These are phyloP conservation scores for Grammomys surdaster DNA, from an alignment of 2,113 vertebrate species.

Conservation along the genomic window DNA sequence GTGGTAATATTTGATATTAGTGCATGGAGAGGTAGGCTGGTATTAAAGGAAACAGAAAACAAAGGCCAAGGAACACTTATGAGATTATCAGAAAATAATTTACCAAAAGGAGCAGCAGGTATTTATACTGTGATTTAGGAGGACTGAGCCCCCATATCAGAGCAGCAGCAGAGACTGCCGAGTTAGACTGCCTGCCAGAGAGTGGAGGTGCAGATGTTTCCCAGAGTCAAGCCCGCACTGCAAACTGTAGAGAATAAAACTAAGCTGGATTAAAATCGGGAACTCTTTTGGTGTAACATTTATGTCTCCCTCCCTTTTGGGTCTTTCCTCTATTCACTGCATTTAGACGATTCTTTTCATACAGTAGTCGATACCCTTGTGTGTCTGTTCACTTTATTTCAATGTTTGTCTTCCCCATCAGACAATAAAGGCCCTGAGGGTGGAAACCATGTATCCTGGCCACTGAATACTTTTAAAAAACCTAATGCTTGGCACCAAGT, in stretches of 20 bases:
- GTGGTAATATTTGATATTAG: conserved; percentile 78
- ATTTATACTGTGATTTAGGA: conserved; percentile 74
- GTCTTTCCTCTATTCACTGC: background rate
- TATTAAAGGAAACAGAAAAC: conserved; percentile 80
- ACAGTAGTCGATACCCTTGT: background rate
- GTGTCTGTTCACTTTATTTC: background rate
- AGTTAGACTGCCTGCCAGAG: conserved; percentile 60
- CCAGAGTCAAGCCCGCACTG: conserved; percentile 12
- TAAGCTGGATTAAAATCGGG: conserved; percentile 45
- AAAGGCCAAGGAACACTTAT: conserved; percentile 76
- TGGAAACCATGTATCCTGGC: background rate
- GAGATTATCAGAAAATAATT: conserved; percentile 79
- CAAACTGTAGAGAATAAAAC: conserved; percentile 40
- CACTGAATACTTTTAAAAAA: background rate
- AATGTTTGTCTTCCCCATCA: background rate
- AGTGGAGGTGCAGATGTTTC: conserved; percentile 30
- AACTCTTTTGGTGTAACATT: background rate
- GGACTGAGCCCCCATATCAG: conserved; percentile 49
- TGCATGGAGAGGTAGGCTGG: conserved; percentile 69
- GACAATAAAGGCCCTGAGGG: background rate
- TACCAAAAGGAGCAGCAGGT: conserved; percentile 73
- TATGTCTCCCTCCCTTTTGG: background rate
- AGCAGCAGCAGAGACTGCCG: conserved; percentile 63
- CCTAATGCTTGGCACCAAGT: background rate
- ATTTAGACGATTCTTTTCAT: background rate